These are phyloP conservation scores for Silvanus unidentatus DNA, from an alignment of 2,888 invertebrate genomes.

Conservation along the genomic window DNA sequence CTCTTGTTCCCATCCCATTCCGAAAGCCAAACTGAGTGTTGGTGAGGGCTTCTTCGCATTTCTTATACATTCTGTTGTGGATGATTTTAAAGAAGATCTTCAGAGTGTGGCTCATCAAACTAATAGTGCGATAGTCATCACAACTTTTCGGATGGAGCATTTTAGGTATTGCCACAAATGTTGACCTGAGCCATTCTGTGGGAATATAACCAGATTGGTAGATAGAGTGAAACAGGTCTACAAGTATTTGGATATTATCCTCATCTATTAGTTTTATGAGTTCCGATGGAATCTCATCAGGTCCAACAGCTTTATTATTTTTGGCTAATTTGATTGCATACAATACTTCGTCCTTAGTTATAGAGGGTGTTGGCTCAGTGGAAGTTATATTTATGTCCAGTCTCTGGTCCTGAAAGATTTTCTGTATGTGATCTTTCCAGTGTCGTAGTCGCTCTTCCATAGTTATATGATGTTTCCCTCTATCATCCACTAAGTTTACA, in stretches of 20 bases:
- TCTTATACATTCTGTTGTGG: not conserved
- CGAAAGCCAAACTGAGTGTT: slow-evolving; percentile 15
- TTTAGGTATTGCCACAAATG: slow-evolving; percentile 15
- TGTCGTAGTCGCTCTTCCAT: no score
- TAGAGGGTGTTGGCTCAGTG: no score
- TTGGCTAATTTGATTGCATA: slow-evolving; percentile 15
- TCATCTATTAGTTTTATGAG: slow-evolving; percentile 17
- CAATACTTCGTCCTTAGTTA: slow-evolving; percentile 6
- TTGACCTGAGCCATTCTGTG: slow-evolving; percentile 11
- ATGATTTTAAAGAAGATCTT: no score
- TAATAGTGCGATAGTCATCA: slow-evolving; percentile 15
- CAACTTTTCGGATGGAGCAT: slow-evolving; percentile 12
- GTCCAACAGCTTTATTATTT: slow-evolving; percentile 14
- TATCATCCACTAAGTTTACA: no score
- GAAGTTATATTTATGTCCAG: no score
- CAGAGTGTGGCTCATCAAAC: slow-evolving; percentile 15
- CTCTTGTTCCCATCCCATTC: slow-evolving; percentile 13
- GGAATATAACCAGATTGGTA: slow-evolving; percentile 13
- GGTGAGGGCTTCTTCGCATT: slow-evolving; percentile 10
- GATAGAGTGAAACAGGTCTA: slow-evolving; percentile 11
- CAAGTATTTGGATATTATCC: slow-evolving; percentile 10
- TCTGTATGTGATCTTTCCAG: no score
- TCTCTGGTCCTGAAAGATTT: no score
- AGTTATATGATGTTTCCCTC: no score
- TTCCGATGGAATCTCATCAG: slow-evolving; percentile 12